Conservation (phyloP, 2,888 invertebrate species). For the Athalia circularis region DNA sequence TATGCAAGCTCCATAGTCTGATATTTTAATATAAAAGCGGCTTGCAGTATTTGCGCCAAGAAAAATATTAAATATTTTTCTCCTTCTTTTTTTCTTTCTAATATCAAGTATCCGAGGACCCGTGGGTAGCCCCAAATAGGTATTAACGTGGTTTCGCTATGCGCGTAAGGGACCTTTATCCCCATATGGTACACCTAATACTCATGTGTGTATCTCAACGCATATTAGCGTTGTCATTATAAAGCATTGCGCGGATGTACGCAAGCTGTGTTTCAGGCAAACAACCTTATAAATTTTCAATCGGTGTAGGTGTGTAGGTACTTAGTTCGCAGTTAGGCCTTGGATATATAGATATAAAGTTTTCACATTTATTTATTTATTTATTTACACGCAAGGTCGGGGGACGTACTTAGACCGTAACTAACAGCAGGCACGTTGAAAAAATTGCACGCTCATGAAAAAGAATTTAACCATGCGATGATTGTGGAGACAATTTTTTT, state of each 20-base stretch:
- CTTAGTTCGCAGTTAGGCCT: slow-evolving; percentile 31
- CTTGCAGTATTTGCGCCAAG: too few species aligned
- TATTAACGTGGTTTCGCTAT: too few species aligned
- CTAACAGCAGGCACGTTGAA: background rate
- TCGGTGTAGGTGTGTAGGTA: background rate
- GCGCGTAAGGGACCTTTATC: too few species aligned
- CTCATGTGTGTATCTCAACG: background rate
- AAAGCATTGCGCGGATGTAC: too few species aligned
- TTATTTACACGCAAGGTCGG: slow-evolving; percentile 13
- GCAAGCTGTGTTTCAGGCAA: background rate
- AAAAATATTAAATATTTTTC: too few species aligned
- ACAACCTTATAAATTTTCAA: slow-evolving; percentile 6
- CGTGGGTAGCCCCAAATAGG: too few species aligned
- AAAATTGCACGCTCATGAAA: background rate
- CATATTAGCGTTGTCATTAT: too few species aligned
- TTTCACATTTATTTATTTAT: slow-evolving; percentile 24
- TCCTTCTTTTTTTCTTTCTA: too few species aligned
- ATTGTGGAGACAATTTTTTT: background rate
- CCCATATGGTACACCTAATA: too few species aligned
- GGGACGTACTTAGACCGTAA: slow-evolving; percentile 16
- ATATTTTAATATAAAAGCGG: too few species aligned
- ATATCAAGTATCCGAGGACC: too few species aligned
- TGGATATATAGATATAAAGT: slow-evolving; percentile 18
- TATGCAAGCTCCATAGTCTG: too few species aligned
- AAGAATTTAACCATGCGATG: background rate